phyloP scores from a whole-genome alignment of 1,140 invertebrate genomes.

The Pentalonia nigronervosa region DNA sequence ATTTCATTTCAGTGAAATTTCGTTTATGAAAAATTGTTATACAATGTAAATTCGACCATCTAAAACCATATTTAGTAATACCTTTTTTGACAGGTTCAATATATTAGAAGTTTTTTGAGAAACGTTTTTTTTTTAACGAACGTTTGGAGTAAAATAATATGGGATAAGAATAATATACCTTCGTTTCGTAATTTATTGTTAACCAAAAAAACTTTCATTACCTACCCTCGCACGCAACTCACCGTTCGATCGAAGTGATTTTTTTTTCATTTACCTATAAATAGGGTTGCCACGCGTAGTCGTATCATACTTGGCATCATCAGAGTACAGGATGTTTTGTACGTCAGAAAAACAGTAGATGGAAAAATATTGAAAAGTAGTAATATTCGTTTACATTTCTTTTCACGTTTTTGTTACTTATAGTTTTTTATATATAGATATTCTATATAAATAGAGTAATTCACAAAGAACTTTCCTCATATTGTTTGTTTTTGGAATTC shows the following conservation, averaged over 20 bases:
- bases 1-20: background rate
- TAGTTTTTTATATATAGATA: background rate
- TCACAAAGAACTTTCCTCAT: background rate
- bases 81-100: background rate
- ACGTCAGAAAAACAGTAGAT: background rate
- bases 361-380: background rate
- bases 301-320: background rate
- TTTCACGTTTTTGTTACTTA: background rate
- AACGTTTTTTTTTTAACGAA: background rate
- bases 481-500: background rate
- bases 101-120: background rate
- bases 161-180: slow-evolving; percentile 14
- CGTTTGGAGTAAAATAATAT: background rate
- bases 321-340: background rate
- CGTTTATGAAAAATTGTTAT: background rate
- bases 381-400: background rate
- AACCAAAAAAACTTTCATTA: background rate
- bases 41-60: background rate
- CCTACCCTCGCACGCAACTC: background rate
- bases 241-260: background rate
- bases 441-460: background rate
- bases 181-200: slow-evolving; percentile 19
- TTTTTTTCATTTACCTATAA: background rate
- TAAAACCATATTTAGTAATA: slow-evolving; percentile 11
- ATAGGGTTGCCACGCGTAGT: background rate